A percentile compares a stretch with the other conserved stretches of the same genome.
Evolutionary conservation across 2,113 vertebrate genomes (phyloP).

Genomic region (Tragelaphus scriptus): DNA sequence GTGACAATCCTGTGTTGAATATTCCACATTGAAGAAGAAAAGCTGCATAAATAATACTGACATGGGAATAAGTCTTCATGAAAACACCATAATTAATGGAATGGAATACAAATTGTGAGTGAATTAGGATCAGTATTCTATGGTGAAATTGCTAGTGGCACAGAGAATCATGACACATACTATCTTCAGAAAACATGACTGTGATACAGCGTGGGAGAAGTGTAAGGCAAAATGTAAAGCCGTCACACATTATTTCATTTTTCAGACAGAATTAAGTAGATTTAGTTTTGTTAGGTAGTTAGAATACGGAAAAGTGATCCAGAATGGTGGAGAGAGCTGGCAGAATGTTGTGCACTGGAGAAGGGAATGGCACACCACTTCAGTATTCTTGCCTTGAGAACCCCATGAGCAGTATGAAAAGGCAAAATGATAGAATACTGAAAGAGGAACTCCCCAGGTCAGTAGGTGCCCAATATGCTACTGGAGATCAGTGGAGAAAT

Average conservation of each 20-base stretch:
- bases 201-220: background rate
- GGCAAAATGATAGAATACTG: too few relatives aligned
- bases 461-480: too few relatives aligned
- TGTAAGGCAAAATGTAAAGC: background rate
- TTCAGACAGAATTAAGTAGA: constrained; percentile 6
- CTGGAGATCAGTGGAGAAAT: too few relatives aligned
- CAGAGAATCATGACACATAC: background rate
- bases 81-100: background rate
- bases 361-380: too few relatives aligned
- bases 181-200: background rate
- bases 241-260: constrained; percentile 2
- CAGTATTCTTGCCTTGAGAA: too few relatives aligned
- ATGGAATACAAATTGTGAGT: background rate
- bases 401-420: too few relatives aligned
- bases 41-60: background rate
- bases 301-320: too few relatives aligned
- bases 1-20: background rate
- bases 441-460: too few relatives aligned
- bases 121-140: background rate
- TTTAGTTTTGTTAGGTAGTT: background rate
- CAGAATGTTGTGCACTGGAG: too few relatives aligned
- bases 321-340: too few relatives aligned
- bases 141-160: background rate
- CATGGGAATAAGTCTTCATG: background rate
- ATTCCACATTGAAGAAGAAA: background rate